Evolutionary conservation across 2,888 invertebrate species (phyloP), one percentile per base, ranked within the genome.

Genomic region (Marronus borbonicus): DNA sequence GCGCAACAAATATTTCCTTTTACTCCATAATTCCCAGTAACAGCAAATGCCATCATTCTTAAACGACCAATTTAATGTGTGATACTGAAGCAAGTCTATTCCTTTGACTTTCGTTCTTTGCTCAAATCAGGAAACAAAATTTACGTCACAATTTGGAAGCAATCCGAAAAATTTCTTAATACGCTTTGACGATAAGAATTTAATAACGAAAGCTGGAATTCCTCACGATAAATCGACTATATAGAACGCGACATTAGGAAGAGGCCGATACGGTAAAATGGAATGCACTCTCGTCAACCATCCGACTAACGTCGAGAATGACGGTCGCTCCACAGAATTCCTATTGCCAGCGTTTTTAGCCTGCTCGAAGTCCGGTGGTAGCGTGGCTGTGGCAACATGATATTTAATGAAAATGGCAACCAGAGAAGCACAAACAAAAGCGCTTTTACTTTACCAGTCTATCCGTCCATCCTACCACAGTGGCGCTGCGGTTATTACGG

Each of bases 361-460:
- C 31, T 8, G 44, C 55, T 58, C 20, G 55, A 58, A 20, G 55
- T 24, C 8, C 20, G 8, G 17, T 20, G 55, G 7, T 20, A 39
- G 65, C 4, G 65, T 17, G 44, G 65, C 20, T 7, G 68, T 44
- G 24, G 66, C 20, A 49, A 66, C 44, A 28, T n/a, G 72, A 58
- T 72, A 72, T 72, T 72, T 20, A 39, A 72, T 58, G 72, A 72
- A 72, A 72, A 72, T 39, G 36, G 24, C 20, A 3, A 44, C 66
- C 20, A 31, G 36, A 31, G 36, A 39, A 72, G 39, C 72, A 58
- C 58, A 72, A 72, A 72, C 58, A 72, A 72, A 58, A 55, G 72
- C 72, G 4, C 17, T 20, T 55, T 68, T 24, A 62, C 62, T 24
- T 14, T 62, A 44, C 44, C 8, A 44, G 44, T 12, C 44, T 8